Evolutionary conservation across 2,888 invertebrate genomes (phyloP).

Genomic region (Cylindroiulus punctatus): DNA sequence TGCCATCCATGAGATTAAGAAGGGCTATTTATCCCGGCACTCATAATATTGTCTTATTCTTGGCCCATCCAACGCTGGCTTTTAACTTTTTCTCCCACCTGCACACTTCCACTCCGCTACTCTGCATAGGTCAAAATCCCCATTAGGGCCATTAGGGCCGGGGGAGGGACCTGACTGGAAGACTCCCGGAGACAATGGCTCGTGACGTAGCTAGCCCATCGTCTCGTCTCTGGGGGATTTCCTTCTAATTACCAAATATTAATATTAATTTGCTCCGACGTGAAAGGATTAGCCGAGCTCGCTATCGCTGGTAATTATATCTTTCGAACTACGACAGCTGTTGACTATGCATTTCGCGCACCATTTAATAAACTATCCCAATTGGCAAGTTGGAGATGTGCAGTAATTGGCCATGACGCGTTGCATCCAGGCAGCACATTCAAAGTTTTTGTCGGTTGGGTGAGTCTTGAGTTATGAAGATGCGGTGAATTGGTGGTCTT

Average conservation of each 20-base stretch:
- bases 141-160: neutral
- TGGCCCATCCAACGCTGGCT: neutral
- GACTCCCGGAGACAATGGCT: neutral
- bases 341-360: constrained; percentile 23
- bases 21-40: constrained; percentile 16
- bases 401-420: neutral
- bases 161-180: neutral
- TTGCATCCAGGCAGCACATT: no score
- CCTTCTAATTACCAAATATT: constrained; percentile 14
- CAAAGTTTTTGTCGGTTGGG: no score
- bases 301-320: constrained; percentile 19
- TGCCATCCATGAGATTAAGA: constrained; percentile 7
- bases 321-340: neutral
- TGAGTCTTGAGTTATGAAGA: no score
- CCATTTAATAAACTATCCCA: constrained; percentile 18
- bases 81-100: constrained; percentile 13
- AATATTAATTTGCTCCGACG: constrained; percentile 25
- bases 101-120: neutral
- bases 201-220: neutral
- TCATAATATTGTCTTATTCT: constrained; percentile 42
- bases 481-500: no score
- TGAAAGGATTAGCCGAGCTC: constrained; percentile 15
- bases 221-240: neutral
- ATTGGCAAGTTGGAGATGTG: constrained; percentile 3
- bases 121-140: constrained; percentile 1